These are phyloP conservation scores for Apamea anceps DNA, from an alignment of 2,888 invertebrate species.

Conservation along the genomic window DNA sequence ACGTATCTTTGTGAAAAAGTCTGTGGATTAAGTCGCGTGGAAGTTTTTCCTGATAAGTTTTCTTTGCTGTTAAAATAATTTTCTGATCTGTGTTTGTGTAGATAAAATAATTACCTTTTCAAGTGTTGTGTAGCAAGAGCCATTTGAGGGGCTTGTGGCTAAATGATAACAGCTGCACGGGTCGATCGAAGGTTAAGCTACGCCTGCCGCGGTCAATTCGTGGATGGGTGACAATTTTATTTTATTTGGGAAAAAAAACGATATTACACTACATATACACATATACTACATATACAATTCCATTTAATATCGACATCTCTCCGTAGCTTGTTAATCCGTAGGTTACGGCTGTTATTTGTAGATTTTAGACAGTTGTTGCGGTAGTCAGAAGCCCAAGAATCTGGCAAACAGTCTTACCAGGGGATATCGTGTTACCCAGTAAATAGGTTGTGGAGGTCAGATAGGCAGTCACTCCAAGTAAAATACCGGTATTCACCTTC, in stretches of 20 bases:
- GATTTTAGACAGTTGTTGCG: not conserved
- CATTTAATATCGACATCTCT: no score
- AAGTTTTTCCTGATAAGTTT: constrained; percentile 10
- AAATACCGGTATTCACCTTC: not conserved
- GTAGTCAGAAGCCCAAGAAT: not conserved
- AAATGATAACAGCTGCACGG: not conserved
- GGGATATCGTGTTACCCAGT: not conserved
- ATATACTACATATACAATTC: no score
- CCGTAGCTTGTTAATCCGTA: not conserved
- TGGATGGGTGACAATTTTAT: not conserved
- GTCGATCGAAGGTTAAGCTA: not conserved
- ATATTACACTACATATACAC: no score
- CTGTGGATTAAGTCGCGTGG: constrained; percentile 4
- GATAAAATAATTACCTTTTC: not conserved
- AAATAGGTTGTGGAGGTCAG: not conserved
- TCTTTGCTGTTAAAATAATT: not conserved
- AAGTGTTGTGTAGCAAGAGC: not conserved
- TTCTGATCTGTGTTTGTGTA: no score
- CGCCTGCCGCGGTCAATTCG: not conserved
- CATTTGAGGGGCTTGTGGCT: not conserved
- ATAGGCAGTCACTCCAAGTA: not conserved
- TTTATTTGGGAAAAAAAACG: no score
- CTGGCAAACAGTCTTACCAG: not conserved
- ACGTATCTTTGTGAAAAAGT: constrained; percentile 2
- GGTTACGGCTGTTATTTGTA: not conserved